Base-by-base conservation (phyloP, 2,888 invertebrate species). In the Scaptomyza tumidula region DNA sequence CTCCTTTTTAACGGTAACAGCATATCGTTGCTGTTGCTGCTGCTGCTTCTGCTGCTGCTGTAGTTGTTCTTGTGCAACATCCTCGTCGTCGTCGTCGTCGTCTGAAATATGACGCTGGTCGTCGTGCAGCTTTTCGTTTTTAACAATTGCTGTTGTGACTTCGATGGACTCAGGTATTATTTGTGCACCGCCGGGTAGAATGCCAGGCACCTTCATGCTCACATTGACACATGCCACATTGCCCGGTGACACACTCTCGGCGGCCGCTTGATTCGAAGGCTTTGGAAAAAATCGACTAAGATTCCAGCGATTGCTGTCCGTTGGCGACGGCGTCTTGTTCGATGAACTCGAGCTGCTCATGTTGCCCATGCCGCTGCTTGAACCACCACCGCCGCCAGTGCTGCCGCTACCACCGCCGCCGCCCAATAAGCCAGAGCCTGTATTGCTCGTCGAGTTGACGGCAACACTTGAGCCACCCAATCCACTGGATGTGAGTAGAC, bases 221-320 rank as follows among this genome's bases (percentile, higher is more conserved):
- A 80, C 86, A 49, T 88, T 86, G 31, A 88, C 89, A 35, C 66
- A 85, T 79, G 78, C 79, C 10, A 79, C 77, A 7, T 50, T 50
- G 29, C 74, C 69, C 31, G 91, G 90, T 35, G 91, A 90, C 11
- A 80, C 80, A 19, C 58, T 91, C 72, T 85, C 85, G 56, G 80
- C 69, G 68, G 80, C 66, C 62, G 90, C 54, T 73, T 81, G 56
- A 65, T 81, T 63, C 66, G 85, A 50, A 70, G 85, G 88, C 59
- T 90, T 91, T 4, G 78, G 87, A 55, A 91, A 91, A 56, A 90
- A 91, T 7, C 87, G 83, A 59, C 89, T 88, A 31, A 91, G 78
- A 37, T 81, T 85, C 91, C 91, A 91, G 59, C 90, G 89, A 56
- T 90, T 91, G 66, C 90, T 86, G 65, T 90, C 91, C 43, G 90